Percentiles rank a stretch among this genome's conserved stretches.
phyloP scores from a whole-genome alignment of 2,888 invertebrate genomes.

The Tachina lurida region DNA sequence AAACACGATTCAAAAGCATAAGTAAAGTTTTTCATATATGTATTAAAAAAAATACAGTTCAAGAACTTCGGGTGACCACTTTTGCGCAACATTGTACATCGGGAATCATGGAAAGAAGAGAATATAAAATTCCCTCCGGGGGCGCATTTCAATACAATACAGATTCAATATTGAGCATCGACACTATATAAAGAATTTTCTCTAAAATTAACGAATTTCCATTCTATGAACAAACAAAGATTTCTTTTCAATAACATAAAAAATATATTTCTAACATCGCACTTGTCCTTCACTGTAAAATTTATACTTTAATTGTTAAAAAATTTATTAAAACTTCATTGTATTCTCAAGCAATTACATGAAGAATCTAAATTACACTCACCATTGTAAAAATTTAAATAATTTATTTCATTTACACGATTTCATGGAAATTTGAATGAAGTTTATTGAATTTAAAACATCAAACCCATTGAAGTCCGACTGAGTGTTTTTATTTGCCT shows the following conservation, averaged over 20 bases:
- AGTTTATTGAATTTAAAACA: conserved; percentile 62
- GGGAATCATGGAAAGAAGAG: no score
- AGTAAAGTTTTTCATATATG: no score
- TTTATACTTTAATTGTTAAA: background rate
- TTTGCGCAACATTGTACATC: no score
- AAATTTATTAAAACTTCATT: conserved; percentile 10
- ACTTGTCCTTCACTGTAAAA: conserved; percentile 2
- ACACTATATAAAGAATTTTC: no score
- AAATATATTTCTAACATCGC: background rate
- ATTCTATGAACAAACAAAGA: no score
- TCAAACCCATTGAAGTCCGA: conserved; percentile 45
- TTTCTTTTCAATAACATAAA: background rate
- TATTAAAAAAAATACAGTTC: no score
- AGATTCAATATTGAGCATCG: no score
- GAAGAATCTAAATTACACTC: conserved; percentile 6
- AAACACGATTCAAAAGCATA: no score
- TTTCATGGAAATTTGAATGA: conserved; percentile 57
- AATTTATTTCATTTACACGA: conserved; percentile 49
- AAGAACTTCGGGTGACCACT: no score
- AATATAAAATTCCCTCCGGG: background rate
- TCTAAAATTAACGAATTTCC: no score
- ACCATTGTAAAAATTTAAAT: conserved; percentile 15
- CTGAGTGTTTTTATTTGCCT: background rate
- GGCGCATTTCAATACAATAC: no score
- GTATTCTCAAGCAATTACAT: conserved; percentile 14